Conservation (phyloP, 2,113 vertebrate genomes). For the Patagioenas fasciata region DNA sequence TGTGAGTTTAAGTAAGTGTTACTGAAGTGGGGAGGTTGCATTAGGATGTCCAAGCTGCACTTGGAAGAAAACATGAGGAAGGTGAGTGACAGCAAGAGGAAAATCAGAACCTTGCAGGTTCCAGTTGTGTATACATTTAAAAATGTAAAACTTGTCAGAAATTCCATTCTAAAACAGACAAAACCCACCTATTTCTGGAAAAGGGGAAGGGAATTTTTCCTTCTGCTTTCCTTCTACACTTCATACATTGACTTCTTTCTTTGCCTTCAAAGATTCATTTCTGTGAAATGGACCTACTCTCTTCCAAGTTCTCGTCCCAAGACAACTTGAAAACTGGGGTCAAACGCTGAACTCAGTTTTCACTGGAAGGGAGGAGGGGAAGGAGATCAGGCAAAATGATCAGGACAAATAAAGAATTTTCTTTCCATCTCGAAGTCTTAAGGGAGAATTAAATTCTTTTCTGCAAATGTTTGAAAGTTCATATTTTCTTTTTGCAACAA, state of each 20-base stretch:
- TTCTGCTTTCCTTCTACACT: background rate
- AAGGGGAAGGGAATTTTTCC: background rate
- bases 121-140: background rate
- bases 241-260: background rate
- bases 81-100: background rate
- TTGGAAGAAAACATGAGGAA: background rate
- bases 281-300: background rate
- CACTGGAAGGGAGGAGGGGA: background rate
- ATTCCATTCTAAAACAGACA: background rate
- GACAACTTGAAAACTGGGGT: background rate
- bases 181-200: fast-evolving
- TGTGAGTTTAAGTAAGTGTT: background rate
- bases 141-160: background rate
- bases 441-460: background rate
- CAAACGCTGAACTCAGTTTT: background rate
- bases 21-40: background rate
- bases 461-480: background rate
- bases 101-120: background rate
- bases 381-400: background rate
- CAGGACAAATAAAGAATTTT: background rate
- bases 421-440: background rate
- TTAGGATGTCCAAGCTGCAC: background rate
- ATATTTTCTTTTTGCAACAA: background rate
- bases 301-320: background rate
- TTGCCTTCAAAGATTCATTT: background rate